A percentile compares a stretch with the other conserved stretches of the same genome.
These are phyloP conservation scores for Hydrotaea diabolus DNA, from an alignment of 2,888 invertebrate species.

Conservation along the genomic window DNA sequence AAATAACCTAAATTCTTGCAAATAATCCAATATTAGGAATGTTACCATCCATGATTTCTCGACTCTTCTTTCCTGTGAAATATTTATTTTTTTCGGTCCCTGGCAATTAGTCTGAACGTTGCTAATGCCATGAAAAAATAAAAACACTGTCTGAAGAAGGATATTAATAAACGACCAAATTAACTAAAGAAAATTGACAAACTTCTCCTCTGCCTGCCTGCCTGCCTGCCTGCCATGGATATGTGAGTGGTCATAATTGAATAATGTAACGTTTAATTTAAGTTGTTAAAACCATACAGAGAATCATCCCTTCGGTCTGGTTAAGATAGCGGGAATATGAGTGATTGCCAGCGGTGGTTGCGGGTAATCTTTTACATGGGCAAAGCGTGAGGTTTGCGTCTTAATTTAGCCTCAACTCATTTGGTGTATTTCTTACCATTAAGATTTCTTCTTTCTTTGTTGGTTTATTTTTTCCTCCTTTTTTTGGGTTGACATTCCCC, in stretches of 20 bases:
- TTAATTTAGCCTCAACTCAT: conserved; percentile 37
- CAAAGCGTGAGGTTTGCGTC: not conserved
- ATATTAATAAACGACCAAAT: conserved; percentile 31
- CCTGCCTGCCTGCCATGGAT: no score
- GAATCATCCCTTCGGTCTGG: no score
- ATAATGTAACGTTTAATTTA: conserved; percentile 47
- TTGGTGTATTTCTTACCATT: no score
- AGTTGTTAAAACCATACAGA: conserved; percentile 36
- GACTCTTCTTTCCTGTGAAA: no score
- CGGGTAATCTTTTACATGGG: conserved; percentile 30
- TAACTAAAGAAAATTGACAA: conserved; percentile 46
- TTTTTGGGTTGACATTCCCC: conserved; percentile 58
- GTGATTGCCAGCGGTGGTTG: not conserved
- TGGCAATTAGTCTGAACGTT: no score
- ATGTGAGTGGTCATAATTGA: conserved; percentile 25
- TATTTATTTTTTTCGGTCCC: no score
- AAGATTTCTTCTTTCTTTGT: conserved; percentile 29
- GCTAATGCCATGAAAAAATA: not conserved
- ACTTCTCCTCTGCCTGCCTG: no score
- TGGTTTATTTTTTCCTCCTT: conserved; percentile 19
- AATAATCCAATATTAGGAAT: no score
- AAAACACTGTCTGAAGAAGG: not conserved
- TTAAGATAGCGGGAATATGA: not conserved
- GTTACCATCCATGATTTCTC: no score
- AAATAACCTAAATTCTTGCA: no score